A percentile compares a stretch with the other conserved stretches of the same genome.
Evolutionary conservation across 2,113 vertebrate genomes (phyloP).

Genomic region (Anoura caudifer): DNA sequence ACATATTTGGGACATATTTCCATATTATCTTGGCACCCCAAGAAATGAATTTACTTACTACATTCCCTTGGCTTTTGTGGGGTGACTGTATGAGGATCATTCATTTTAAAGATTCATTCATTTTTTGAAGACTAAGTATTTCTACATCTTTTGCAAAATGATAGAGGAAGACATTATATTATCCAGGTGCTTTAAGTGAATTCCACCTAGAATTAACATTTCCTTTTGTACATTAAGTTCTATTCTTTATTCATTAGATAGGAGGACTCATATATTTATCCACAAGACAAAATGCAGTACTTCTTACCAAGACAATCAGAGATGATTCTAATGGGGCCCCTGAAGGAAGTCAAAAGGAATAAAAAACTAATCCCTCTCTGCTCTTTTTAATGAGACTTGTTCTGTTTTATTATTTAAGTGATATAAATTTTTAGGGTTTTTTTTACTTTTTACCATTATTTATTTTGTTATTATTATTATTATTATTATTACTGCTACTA

Average conservation of each 20-base stretch:
- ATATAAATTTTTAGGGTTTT: not conserved
- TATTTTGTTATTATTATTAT: not conserved
- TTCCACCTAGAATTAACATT: not conserved
- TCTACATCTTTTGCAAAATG: not conserved
- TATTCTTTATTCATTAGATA: not conserved
- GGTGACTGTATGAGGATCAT: not conserved
- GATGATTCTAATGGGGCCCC: not conserved
- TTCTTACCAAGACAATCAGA: not conserved
- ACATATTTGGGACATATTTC: not conserved
- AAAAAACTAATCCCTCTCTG: not conserved
- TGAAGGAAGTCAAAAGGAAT: not conserved
- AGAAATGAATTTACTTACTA: not conserved
- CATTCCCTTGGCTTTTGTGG: not conserved
- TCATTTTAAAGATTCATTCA: not conserved
- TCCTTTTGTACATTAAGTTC: not conserved
- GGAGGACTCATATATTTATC: not conserved
- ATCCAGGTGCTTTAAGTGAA: not conserved
- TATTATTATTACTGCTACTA: not conserved
- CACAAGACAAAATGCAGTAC: not conserved
- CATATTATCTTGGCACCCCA: not conserved
- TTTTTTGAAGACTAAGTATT: not conserved
- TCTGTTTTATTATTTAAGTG: not conserved
- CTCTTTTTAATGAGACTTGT: not conserved
- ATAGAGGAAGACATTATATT: not conserved
- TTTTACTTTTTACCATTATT: not conserved